Evolutionary conservation across 2,888 invertebrate species (phyloP).

Genomic region (Plebejus argus): DNA sequence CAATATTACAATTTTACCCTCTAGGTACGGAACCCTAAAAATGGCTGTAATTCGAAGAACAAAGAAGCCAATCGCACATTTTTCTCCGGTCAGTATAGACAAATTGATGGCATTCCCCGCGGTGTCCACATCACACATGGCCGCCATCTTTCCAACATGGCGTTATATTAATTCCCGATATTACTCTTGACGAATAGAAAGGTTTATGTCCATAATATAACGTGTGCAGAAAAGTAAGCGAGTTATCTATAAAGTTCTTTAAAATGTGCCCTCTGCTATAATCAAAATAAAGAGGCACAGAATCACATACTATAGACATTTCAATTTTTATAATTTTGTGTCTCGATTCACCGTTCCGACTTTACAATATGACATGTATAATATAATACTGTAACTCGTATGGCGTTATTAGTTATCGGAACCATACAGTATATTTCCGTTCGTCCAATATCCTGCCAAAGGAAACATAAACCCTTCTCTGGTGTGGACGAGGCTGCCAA

Average conservation of each 20-base stretch:
- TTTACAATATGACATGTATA: no score
- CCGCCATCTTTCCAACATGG: slow-evolving; percentile 18
- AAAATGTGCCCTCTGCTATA: no score
- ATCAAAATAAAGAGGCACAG: no score
- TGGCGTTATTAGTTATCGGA: not conserved
- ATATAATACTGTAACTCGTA: not conserved
- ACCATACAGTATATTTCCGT: slow-evolving; percentile 15
- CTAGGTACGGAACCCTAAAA: not conserved
- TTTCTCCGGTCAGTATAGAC: slow-evolving; percentile 11
- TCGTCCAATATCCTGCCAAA: slow-evolving; percentile 47
- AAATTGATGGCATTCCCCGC: slow-evolving; percentile 26
- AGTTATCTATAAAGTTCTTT: no score
- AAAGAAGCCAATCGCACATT: not conserved
- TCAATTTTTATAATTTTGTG: no score
- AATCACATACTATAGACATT: no score
- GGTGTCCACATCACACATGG: slow-evolving; percentile 12
- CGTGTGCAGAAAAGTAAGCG: no score
- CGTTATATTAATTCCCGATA: slow-evolving; percentile 3
- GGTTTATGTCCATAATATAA: no score
- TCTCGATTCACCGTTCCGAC: no score
- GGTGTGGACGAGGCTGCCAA: slow-evolving; percentile 65
- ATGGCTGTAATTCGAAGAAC: slow-evolving; percentile 2
- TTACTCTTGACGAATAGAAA: not conserved
- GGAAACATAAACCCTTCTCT: slow-evolving; percentile 57
- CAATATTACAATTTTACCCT: no score